Conservation (phyloP, 2,113 vertebrate genomes). For the Crotalus viridis region DNA sequence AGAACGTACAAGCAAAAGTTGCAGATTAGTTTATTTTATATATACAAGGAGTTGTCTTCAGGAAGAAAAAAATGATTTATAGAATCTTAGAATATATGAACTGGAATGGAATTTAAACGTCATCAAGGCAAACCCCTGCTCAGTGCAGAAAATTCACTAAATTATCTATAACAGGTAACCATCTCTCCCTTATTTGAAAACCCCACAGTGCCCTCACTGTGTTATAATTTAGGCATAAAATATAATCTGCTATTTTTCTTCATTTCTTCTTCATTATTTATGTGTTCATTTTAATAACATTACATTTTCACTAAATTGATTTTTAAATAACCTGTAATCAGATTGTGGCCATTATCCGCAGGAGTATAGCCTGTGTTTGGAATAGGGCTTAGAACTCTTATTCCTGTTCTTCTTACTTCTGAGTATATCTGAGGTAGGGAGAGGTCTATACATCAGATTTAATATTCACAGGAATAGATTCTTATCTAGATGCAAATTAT, state of each 20-base stretch:
- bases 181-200: neutral
- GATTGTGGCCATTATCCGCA: neutral
- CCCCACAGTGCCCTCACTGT: neutral
- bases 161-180: neutral
- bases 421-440: neutral
- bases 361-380: neutral
- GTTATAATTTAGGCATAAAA: neutral
- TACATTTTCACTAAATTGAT: slow-evolving; percentile 23
- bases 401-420: neutral
- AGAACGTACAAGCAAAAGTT: neutral
- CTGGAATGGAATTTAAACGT: neutral
- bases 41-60: neutral
- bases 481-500: neutral
- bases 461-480: neutral
- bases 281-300: neutral
- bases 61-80: neutral
- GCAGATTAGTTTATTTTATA: neutral
- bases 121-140: neutral
- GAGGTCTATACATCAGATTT: neutral
- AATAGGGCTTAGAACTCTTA: neutral
- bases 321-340: neutral
- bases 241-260: neutral
- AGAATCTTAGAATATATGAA: neutral
- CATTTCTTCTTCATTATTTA: slow-evolving; percentile 8
- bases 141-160: neutral